A percentile compares a stretch with the other conserved stretches of the same genome.
Conservation (phyloP, 2,888 invertebrate genomes). For the Stenodema calcarata region DNA sequence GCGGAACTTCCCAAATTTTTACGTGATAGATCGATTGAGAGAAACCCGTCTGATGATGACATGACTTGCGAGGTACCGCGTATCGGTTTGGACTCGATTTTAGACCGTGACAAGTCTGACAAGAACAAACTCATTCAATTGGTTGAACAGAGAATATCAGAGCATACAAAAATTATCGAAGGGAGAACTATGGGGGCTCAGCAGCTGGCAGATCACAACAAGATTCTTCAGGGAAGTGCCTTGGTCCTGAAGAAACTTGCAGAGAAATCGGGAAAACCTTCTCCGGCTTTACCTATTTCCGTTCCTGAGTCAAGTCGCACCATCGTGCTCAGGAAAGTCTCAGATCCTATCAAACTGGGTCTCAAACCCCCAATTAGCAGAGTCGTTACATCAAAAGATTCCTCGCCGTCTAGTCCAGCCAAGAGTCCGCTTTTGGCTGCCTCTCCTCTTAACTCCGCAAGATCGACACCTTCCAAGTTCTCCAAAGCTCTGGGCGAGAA, state of each 20-base stretch:
- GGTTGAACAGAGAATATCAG: slow-evolving; percentile 45
- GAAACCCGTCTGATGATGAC: not conserved
- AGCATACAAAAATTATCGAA: slow-evolving; percentile 45
- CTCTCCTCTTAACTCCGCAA: not conserved
- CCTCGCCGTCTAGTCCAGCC: not conserved
- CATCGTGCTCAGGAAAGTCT: slow-evolving; percentile 19
- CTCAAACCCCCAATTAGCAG: not conserved
- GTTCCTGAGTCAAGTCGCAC: not conserved
- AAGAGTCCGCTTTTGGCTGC: not conserved
- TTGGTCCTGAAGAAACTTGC: slow-evolving; percentile 43
- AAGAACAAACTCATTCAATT: slow-evolving; percentile 31
- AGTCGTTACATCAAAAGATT: not conserved
- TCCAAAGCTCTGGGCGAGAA: not conserved
- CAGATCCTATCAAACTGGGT: slow-evolving; percentile 22
- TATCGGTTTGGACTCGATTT: not conserved
- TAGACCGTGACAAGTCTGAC: slow-evolving; percentile 19
- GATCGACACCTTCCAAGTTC: not conserved
- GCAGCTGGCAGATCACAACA: slow-evolving; percentile 40
- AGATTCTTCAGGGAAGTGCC: slow-evolving; percentile 41
- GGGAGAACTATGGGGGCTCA: slow-evolving; percentile 22
- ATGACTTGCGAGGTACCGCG: not conserved
- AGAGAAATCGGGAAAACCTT: slow-evolving; percentile 33
- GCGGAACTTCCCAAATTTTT: slow-evolving; percentile 36
- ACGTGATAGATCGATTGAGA: not conserved
- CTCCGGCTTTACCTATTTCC: slow-evolving; percentile 5